Conservation (phyloP, 92 coral and sea anemone species). For the Pocillopora meandrina region DNA sequence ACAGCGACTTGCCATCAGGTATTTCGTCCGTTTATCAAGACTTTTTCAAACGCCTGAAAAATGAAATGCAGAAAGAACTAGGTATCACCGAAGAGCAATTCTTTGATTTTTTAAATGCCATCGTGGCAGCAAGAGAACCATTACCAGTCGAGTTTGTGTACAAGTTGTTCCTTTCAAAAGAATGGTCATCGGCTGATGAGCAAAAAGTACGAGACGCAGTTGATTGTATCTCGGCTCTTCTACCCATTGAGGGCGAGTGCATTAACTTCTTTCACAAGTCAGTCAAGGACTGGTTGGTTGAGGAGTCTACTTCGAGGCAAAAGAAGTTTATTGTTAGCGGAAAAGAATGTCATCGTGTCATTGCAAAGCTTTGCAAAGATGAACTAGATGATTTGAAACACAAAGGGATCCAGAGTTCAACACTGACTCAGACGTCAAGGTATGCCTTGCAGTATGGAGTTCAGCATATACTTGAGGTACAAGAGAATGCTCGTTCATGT, state of each 20-base stretch:
- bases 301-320: too few species aligned
- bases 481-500: neutral
- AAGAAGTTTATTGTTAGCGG: constrained; percentile 8
- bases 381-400: constrained; percentile 8
- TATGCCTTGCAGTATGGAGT: constrained; percentile 1
- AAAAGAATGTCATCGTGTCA: constrained; percentile 39
- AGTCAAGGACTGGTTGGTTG: constrained; percentile 6
- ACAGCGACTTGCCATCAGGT: neutral
- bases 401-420: neutral
- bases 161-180: neutral
- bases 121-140: constrained; percentile 3
- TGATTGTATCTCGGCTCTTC: constrained; percentile 28
- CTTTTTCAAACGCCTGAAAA: neutral
- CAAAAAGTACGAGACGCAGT: neutral
- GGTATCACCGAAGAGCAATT: neutral
- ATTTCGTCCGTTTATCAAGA: neutral
- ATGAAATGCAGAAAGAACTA: neutral
- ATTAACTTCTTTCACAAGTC: too few species aligned
- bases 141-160: neutral
- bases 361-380: constrained; percentile 29
- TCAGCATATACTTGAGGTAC: neutral
- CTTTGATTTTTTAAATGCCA: neutral
- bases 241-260: constrained; percentile 7
- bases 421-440: neutral
- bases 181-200: neutral